Conservation (phyloP, 2,888 invertebrate species). For the Mellilla xanthometata region DNA sequence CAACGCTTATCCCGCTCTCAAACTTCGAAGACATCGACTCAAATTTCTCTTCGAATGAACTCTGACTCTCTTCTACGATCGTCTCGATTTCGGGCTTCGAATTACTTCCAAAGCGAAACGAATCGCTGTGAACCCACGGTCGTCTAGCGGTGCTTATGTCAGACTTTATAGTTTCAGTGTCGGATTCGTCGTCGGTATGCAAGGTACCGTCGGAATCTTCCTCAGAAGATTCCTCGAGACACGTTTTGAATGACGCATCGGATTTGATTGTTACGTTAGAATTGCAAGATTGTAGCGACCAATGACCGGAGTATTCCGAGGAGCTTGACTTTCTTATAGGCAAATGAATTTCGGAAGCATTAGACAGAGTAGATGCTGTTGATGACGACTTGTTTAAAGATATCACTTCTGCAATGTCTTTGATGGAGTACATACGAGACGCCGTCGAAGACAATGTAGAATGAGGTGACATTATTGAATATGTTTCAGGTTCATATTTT, state of each 20-base stretch:
- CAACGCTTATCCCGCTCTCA: slow-evolving; percentile 69
- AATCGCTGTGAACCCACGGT: slow-evolving; percentile 74
- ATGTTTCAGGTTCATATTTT: slow-evolving; percentile 40
- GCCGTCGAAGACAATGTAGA: slow-evolving; percentile 59
- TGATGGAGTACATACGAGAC: slow-evolving; percentile 65
- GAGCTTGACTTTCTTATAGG: slow-evolving; percentile 67
- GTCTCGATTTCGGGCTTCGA: slow-evolving; percentile 49
- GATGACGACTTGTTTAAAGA: slow-evolving; percentile 62
- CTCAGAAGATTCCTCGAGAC: slow-evolving; percentile 68
- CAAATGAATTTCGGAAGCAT: slow-evolving; percentile 64
- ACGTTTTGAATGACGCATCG: slow-evolving; percentile 67
- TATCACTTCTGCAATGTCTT: slow-evolving; percentile 71
- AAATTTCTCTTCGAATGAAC: slow-evolving; percentile 46
- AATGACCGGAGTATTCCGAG: slow-evolving; percentile 75
- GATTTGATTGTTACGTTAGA: slow-evolving; percentile 70
- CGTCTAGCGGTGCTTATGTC: slow-evolving; percentile 65
- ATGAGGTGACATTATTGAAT: slow-evolving; percentile 58
- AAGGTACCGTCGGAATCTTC: slow-evolving; percentile 65
- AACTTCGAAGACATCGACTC: slow-evolving; percentile 59
- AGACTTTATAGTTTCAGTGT: slow-evolving; percentile 70
- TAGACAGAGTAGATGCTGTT: slow-evolving; percentile 55
- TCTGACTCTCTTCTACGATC: slow-evolving; percentile 51
- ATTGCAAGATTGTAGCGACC: slow-evolving; percentile 70
- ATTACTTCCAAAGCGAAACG: slow-evolving; percentile 64
- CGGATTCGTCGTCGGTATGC: slow-evolving; percentile 73